Percentiles rank a stretch among this genome's conserved stretches.
Evolutionary conservation across 2,797 vertebrate species (phyloP).

Genomic region (Pseudochirops cupreus): DNA sequence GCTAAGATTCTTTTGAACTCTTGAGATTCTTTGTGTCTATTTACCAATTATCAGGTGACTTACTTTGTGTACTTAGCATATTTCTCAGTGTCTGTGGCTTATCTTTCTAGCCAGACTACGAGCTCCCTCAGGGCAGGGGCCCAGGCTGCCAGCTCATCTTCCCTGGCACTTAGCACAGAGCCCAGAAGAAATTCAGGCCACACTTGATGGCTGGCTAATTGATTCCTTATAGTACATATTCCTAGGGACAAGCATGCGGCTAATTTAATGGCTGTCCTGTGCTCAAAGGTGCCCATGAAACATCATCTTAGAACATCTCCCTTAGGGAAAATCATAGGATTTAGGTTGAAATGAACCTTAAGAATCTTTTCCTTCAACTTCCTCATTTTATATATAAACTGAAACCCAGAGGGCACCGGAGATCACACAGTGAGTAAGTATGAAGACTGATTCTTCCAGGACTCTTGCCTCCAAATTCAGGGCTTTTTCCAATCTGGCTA

Average conservation of each 20-base stretch:
- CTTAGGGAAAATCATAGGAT: neutral
- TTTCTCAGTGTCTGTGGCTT: neutral
- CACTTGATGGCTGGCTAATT: neutral
- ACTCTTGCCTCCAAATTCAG: neutral
- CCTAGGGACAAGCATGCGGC: constrained; percentile 46
- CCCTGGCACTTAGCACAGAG: neutral
- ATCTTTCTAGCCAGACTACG: neutral
- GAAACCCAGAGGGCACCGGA: neutral
- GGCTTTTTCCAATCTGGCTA: neutral
- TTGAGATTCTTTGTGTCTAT: neutral
- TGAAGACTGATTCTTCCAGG: neutral
- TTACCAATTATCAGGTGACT: neutral
- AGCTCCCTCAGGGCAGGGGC: neutral
- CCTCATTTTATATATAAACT: neutral
- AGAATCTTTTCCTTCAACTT: neutral
- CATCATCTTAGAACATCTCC: neutral
- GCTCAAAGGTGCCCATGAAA: neutral
- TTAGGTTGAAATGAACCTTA: neutral
- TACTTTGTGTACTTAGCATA: neutral
- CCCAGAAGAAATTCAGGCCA: neutral
- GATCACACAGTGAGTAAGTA: neutral
- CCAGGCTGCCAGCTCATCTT: neutral
- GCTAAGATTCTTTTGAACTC: neutral
- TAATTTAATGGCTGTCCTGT: neutral
- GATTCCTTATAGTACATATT: constrained; percentile 23